A percentile compares a stretch with the other conserved stretches of the same genome.
phyloP scores from a whole-genome alignment of 2,113 vertebrate genomes.

The Recurvirostra avosetta region DNA sequence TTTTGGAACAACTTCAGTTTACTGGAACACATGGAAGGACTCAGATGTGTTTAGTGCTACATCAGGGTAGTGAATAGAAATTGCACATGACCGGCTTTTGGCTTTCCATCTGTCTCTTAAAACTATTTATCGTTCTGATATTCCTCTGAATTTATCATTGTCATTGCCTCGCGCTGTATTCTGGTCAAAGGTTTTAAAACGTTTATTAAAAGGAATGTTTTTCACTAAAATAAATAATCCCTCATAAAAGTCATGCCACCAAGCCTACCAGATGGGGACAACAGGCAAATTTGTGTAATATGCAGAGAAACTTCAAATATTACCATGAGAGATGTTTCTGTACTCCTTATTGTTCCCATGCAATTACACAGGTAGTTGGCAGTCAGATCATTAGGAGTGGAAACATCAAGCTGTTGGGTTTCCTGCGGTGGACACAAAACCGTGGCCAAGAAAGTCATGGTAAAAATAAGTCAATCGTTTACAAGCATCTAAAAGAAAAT shows the following conservation, averaged over 20 bases:
- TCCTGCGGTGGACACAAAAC: conserved; percentile 10
- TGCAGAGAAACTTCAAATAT: background rate
- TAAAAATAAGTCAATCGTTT: conserved; percentile 35
- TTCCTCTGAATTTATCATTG: conserved; percentile 4
- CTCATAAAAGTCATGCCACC: background rate
- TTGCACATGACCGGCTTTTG: background rate
- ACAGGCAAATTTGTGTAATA: background rate
- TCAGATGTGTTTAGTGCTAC: conserved; percentile 32
- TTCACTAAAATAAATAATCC: conserved; percentile 18
- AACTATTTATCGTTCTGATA: conserved; percentile 31
- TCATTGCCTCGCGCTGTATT: background rate
- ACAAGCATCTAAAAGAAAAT: conserved; percentile 35
- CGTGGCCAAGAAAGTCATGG: conserved; percentile 1
- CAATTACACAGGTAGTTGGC: conserved; percentile 43
- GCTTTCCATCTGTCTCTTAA: conserved; percentile 10
- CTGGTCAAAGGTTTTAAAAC: conserved; percentile 43
- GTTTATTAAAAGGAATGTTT: conserved; percentile 17
- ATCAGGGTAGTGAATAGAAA: background rate
- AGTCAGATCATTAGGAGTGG: conserved; percentile 12
- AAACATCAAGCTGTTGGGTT: conserved; percentile 19
- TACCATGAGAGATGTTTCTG: background rate
- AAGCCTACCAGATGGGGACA: background rate
- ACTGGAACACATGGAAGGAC: conserved; percentile 10
- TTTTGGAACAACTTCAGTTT: conserved; percentile 28
- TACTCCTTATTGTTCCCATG: background rate